These are phyloP conservation scores for Ophion ventricosus DNA, from an alignment of 2,888 invertebrate genomes.

Conservation along the genomic window DNA sequence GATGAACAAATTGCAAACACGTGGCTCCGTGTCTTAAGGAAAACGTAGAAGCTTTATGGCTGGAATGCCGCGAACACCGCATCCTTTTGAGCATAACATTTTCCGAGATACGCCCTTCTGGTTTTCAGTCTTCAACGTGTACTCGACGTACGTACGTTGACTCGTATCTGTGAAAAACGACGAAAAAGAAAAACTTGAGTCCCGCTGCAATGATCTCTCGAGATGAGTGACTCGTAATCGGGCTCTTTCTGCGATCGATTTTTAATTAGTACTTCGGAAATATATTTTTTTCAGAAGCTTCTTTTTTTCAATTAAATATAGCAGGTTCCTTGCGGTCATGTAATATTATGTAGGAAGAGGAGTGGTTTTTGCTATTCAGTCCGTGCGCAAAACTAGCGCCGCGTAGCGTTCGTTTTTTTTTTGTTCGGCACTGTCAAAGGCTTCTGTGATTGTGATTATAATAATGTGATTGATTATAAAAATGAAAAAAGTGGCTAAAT, in stretches of 20 bases:
- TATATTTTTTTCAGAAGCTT: not conserved
- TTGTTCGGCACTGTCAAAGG: too few relatives aligned
- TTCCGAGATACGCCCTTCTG: not conserved
- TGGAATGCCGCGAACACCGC: not conserved
- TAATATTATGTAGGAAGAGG: constrained; percentile 43
- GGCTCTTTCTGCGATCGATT: constrained; percentile 51
- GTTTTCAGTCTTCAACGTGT: not conserved
- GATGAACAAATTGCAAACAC: not conserved
- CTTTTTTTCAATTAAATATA: constrained; percentile 27
- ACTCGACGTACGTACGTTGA: not conserved
- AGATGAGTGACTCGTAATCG: constrained; percentile 50
- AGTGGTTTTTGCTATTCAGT: constrained; percentile 22
- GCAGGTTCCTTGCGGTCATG: constrained; percentile 49
- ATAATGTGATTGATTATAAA: too few relatives aligned
- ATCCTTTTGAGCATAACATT: not conserved
- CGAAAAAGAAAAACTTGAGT: constrained; percentile 9
- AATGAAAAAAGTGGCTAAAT: too few relatives aligned
- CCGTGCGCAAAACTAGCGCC: too few relatives aligned
- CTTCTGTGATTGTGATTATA: too few relatives aligned
- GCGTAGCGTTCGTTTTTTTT: too few relatives aligned
- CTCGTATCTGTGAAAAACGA: not conserved
- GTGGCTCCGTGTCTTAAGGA: not conserved
- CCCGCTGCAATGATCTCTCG: constrained; percentile 11
- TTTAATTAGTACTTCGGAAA: constrained; percentile 41
- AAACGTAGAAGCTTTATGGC: not conserved